Base-by-base conservation (phyloP, 2,888 invertebrate species). In the Acheta domesticus region DNA sequence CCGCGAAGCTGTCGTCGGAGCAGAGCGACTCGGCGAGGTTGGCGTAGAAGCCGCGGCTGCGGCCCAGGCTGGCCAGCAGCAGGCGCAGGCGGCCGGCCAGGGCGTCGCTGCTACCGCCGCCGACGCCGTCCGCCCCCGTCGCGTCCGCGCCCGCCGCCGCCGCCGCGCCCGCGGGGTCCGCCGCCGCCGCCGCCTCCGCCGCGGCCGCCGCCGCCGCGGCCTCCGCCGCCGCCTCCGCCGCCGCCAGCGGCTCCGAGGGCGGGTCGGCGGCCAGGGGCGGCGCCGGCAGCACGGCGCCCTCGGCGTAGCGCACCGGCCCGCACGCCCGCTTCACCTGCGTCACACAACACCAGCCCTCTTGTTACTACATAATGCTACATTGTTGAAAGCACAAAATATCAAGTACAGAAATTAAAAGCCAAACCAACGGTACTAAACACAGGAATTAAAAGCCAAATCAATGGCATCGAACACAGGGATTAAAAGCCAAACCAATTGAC, bases 31-130 rank as follows among this genome's bases (percentile, higher is more conserved):
- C 94, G 5, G 96, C 94, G 74, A 97, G 89, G 83, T 92, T 91
- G 50, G 93, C 91, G 87, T 96, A 97, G 86, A 97, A 94, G 84
- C 94, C 93, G 86, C 93, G 93, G 81, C 93, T 94, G 84, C 87
- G 86, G 79, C 84, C 84, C 83, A 89, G 85, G 80, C 86, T 87
- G 62, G 86, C 86, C 83, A 87, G 84, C 84, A 87, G 86, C 83
- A 86, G 86, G 79, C 86, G 86, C 75, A 87, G 85, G 75, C 81
- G 80, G 12, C 79, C 80, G 50, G 81, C 74, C 79, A 83, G 80
- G 20, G 74, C 74, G 77, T 81, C 80, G 74, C 82, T 80, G 19
- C 19, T 19, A 8, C 75, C 78, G 20, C 76, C 73, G 75, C 80
- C 49, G 19, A 50, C 76, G 74, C 74, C 73, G 62, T 16, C 50